phyloP scores from a whole-genome alignment of 2,888 invertebrate species.

The Ophion slaviceki region DNA sequence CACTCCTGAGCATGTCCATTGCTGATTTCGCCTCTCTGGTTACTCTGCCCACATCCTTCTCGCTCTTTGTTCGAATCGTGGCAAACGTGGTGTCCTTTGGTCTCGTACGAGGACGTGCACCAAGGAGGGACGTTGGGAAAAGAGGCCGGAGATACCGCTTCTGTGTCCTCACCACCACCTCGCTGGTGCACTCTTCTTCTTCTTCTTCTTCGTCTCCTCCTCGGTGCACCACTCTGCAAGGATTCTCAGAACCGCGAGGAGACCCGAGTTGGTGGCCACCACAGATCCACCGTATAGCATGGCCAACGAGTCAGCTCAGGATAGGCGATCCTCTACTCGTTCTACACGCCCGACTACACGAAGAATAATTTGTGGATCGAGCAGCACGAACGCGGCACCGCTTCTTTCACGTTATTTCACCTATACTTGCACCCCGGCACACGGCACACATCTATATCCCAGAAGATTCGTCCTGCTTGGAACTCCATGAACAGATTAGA shows the following conservation, averaged over 20 bases:
- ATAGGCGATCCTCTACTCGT: slow-evolving; percentile 57
- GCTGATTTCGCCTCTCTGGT: slow-evolving; percentile 33
- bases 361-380: slow-evolving; percentile 82
- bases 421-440: not conserved
- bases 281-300: slow-evolving; percentile 52
- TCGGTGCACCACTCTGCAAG: slow-evolving; percentile 32
- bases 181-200: slow-evolving; percentile 11
- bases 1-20: slow-evolving; percentile 35
- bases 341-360: slow-evolving; percentile 75
- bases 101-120: slow-evolving; percentile 32
- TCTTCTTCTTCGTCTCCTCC: slow-evolving; percentile 4
- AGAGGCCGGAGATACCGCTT: slow-evolving; percentile 71
- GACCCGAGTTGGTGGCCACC: slow-evolving; percentile 40
- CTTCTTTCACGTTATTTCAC: slow-evolving; percentile 44
- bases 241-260: slow-evolving; percentile 56
- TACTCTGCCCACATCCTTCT: slow-evolving; percentile 41
- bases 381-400: slow-evolving; percentile 72
- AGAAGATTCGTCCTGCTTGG: not conserved
- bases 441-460: not conserved
- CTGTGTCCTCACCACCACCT: slow-evolving; percentile 57
- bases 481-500: slow-evolving; percentile 4
- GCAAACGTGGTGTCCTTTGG: slow-evolving; percentile 72
- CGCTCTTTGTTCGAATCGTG: slow-evolving; percentile 75
- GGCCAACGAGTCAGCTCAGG: slow-evolving; percentile 47
- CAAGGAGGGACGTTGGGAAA: slow-evolving; percentile 75